Evolutionary conservation across 1,140 invertebrate species (phyloP).

Genomic region (Lamellibrachia luymesi): DNA sequence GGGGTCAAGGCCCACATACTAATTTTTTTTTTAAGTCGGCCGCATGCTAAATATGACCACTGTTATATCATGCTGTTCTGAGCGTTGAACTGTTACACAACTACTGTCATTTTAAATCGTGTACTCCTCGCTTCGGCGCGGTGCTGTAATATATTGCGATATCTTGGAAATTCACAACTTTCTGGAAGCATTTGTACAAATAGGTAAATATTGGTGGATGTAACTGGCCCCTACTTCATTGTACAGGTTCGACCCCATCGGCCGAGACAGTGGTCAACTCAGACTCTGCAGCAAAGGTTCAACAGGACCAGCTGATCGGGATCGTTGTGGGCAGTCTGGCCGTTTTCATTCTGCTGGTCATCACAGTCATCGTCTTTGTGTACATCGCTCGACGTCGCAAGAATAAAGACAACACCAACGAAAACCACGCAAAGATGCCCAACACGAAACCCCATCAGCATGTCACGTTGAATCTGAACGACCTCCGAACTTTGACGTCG

Average conservation of each 20-base stretch:
- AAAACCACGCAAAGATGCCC: slow-evolving; percentile 34
- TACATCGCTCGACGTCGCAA: slow-evolving; percentile 72
- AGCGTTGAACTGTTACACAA: too few species aligned
- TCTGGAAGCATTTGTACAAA: too few species aligned
- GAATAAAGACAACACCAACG: slow-evolving; percentile 71
- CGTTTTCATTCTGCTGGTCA: slow-evolving; percentile 71
- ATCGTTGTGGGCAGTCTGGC: slow-evolving; percentile 77
- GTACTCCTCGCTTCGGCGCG: too few species aligned
- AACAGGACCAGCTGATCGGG: slow-evolving; percentile 71
- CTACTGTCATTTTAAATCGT: too few species aligned
- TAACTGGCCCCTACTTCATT: not conserved
- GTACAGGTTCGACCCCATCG: not conserved
- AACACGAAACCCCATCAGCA: slow-evolving; percentile 46
- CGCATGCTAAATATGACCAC: too few species aligned
- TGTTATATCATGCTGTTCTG: too few species aligned
- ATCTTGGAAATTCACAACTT: too few species aligned
- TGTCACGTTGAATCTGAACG: slow-evolving; percentile 49
- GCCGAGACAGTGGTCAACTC: not conserved
- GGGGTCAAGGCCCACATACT: too few species aligned
- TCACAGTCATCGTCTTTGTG: slow-evolving; percentile 74
- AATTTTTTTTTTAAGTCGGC: too few species aligned
- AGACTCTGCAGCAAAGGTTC: not conserved
- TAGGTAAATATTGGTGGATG: too few species aligned
- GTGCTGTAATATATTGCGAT: too few species aligned
- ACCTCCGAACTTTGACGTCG: slow-evolving; percentile 53